Conservation (phyloP, 2,888 invertebrate species). For the Brenthis ino region DNA sequence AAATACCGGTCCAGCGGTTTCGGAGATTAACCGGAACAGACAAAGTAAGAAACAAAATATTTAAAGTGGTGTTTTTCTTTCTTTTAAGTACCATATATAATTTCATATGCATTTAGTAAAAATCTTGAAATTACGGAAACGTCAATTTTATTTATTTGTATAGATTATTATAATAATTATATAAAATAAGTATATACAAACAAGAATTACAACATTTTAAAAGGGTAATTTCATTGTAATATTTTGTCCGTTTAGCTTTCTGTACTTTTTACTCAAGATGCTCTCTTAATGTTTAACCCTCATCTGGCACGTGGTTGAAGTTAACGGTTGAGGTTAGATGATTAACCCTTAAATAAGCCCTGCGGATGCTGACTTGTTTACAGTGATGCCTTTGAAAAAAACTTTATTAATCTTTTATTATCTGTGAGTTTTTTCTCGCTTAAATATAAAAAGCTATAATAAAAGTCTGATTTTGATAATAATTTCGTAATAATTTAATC, state of each 20-base stretch:
- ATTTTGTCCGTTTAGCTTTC: slow-evolving; percentile 11
- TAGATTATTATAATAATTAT: too few relatives aligned
- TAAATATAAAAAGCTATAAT: background rate
- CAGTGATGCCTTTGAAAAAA: slow-evolving; percentile 13
- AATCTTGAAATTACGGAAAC: too few relatives aligned
- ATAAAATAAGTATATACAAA: background rate
- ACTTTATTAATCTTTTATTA: background rate
- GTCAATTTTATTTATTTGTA: too few relatives aligned
- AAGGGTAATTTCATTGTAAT: slow-evolving; percentile 4
- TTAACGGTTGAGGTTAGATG: slow-evolving; percentile 50
- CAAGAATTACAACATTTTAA: background rate
- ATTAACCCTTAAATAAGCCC: slow-evolving; percentile 64
- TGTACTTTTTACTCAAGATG: slow-evolving; percentile 15
- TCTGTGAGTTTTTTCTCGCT: background rate
- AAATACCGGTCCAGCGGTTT: too few relatives aligned
- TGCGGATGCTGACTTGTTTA: slow-evolving; percentile 60
- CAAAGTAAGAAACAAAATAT: too few relatives aligned
- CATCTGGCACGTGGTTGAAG: slow-evolving; percentile 69
- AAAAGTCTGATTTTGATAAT: too few relatives aligned
- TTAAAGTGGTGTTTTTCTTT: too few relatives aligned
- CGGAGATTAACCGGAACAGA: too few relatives aligned
- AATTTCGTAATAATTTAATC: too few relatives aligned
- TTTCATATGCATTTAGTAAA: too few relatives aligned
- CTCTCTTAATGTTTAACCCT: slow-evolving; percentile 55
- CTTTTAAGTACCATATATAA: too few relatives aligned